Base-by-base conservation (phyloP, 2,888 invertebrate species). In the Corbicula japonica region DNA sequence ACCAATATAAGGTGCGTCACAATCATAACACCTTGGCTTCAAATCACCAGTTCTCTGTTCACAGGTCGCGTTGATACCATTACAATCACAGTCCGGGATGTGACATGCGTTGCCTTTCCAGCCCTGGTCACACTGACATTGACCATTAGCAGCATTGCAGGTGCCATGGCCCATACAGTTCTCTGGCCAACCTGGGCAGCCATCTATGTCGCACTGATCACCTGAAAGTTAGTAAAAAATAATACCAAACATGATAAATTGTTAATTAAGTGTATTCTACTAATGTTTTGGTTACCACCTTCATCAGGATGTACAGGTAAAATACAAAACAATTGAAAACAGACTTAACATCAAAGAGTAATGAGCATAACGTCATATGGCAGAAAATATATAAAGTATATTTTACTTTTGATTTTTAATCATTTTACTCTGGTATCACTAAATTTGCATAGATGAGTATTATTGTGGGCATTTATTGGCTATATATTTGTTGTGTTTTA, bases 111-210 rank as follows among this genome's bases (percentile, higher is more conserved):
- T 52, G 1, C 89, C 89, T 38, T 41, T 80, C 88, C 87, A 90
- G 6, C 88, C 88, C 2, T 75, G 83, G 30, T 88, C 78, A 82
- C 90, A 90, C 8, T 76, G 60, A 72, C 90, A 90, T 26, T 71
- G 46, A 5, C 85, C 62, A 32, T 54, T 80, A 2, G 86, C 88
- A n/a, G 75, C 61, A 58, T 84, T 86, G 76, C 90, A 90, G 15
- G 75, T 69, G 18, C 90, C 90, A 61, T 87, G 88, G 1, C 80
- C 84, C 58, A 77, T 83, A 70, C 90, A 90, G 65, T 83, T 78
- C 28, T 76, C 52, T 18, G 90, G 90, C 88, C 89, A 89, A 10
- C 90, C 90, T 10, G 89, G 88, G 62, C 90, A 90, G 1, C 85
- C 84, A 8, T 75, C 82, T 12, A 76, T 34, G 5, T 86, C 76